Conservation (phyloP, 2,888 invertebrate species). For the Monoplex corrugatus region DNA sequence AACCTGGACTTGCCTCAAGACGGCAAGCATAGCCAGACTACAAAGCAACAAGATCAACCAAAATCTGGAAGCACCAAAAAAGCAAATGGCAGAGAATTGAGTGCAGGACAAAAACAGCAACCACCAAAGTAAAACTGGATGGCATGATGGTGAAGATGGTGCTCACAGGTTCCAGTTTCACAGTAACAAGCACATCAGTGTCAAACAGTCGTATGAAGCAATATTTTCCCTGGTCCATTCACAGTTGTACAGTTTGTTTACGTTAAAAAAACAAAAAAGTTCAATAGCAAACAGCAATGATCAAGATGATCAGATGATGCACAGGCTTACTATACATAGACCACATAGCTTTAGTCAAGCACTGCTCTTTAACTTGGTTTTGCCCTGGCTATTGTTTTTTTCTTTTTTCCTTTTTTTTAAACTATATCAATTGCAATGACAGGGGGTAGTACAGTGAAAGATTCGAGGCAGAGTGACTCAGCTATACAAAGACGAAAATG, state of each 20-base stretch:
- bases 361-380: neutral
- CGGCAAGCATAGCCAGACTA: neutral
- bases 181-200: slow-evolving; percentile 2
- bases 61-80: slow-evolving; percentile 42
- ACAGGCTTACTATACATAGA: neutral
- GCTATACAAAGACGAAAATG: too few species aligned
- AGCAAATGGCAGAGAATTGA: slow-evolving; percentile 30
- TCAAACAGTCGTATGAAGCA: neutral
- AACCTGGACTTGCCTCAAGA: too few species aligned
- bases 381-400: neutral
- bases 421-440: too few species aligned
- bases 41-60: too few species aligned
- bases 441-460: too few species aligned
- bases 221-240: slow-evolving; percentile 12
- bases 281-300: neutral
- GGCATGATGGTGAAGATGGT: too few species aligned
- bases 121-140: neutral
- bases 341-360: neutral
- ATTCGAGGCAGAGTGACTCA: too few species aligned
- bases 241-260: neutral
- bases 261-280: neutral
- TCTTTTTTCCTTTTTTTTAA: neutral
- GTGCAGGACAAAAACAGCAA: slow-evolving; percentile 10
- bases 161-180: slow-evolving; percentile 6
- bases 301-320: neutral